A percentile compares a stretch with the other conserved stretches of the same genome.
Evolutionary conservation across 2,113 vertebrate genomes (phyloP).

Genomic region (Muscicapa adusta): DNA sequence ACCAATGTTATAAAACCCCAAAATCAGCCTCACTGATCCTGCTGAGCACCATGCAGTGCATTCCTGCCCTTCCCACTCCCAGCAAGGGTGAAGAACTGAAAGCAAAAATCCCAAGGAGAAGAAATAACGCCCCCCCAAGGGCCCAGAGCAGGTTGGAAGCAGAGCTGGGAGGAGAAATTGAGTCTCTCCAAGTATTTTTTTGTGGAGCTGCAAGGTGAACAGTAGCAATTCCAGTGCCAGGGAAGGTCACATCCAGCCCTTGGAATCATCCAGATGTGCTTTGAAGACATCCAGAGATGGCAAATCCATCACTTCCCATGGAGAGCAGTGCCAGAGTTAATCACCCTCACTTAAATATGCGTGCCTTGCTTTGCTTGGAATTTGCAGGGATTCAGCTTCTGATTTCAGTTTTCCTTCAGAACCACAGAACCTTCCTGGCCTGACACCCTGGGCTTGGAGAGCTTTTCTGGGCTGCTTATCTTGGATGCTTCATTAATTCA

Average conservation of each 20-base stretch:
- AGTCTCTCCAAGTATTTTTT: background rate
- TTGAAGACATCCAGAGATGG: slow-evolving; percentile 51
- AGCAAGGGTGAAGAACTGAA: background rate
- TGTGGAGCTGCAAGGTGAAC: background rate
- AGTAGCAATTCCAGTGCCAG: background rate
- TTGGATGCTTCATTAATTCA: background rate
- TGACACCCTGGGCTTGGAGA: background rate
- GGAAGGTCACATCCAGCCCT: background rate
- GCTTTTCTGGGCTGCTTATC: background rate
- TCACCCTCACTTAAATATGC: background rate
- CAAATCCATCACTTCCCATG: slow-evolving; percentile 5
- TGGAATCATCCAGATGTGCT: background rate
- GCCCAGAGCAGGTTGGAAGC: rapidly evolving
- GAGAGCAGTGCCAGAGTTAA: background rate
- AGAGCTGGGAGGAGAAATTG: background rate
- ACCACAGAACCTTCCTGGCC: background rate
- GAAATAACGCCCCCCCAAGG: background rate
- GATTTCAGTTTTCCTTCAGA: background rate
- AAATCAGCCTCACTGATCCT: background rate
- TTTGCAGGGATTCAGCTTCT: background rate
- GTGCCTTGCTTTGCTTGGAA: background rate
- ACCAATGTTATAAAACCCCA: background rate
- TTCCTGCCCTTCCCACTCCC: background rate
- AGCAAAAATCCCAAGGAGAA: background rate
- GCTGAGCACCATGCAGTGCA: rapidly evolving